Evolutionary conservation across 2,113 vertebrate species (phyloP), one percentile per base, ranked within the genome.

Genomic region (Illadopsis cleaveri): DNA sequence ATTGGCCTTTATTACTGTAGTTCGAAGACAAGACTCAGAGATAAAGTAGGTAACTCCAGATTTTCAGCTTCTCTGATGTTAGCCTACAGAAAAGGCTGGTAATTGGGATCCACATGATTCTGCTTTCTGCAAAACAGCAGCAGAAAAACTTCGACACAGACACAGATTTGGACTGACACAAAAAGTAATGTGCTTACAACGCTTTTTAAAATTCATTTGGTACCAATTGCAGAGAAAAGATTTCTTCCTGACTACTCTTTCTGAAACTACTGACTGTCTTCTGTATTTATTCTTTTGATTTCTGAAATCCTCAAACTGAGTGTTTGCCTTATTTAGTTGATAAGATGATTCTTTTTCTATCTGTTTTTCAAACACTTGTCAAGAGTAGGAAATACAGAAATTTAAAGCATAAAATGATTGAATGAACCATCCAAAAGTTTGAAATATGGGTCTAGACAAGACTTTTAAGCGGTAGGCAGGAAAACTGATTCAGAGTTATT

Each of bases 1-100:
- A 90, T 88, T 88, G 45, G 23, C 37, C 53, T 94, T 90, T 95
- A 84, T 85, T 85, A 80, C 81, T 82, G 66, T n/a, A 79, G 88
- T 92, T 90, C 91, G 97, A 94, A 94, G 88, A 56, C 37, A 84
- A 87, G 73, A 56, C 83, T 94, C 83, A 87, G 76, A 95, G 89
- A 95, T 95, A 93, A 96, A 91, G 50, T 87, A 89, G 71, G 84
- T 73, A 93, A 95, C 86, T 96, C 84, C 54, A 76, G 96, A 51
- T 94, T 96, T 94, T 73, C 78, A 68, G 86, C n/a, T 90, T 61
- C 76, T 86, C 16, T 85, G 68, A 65, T 89, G 54, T 66, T 94
- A 92, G 78, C 70, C 79, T 93, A 82, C 6, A 3, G 72, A 86
- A 93, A 94, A 94, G 79, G 9, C 10, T 28, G 66, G 54, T 89